Evolutionary conservation across 2,113 vertebrate genomes (phyloP).

Genomic region (Pithys albifrons): DNA sequence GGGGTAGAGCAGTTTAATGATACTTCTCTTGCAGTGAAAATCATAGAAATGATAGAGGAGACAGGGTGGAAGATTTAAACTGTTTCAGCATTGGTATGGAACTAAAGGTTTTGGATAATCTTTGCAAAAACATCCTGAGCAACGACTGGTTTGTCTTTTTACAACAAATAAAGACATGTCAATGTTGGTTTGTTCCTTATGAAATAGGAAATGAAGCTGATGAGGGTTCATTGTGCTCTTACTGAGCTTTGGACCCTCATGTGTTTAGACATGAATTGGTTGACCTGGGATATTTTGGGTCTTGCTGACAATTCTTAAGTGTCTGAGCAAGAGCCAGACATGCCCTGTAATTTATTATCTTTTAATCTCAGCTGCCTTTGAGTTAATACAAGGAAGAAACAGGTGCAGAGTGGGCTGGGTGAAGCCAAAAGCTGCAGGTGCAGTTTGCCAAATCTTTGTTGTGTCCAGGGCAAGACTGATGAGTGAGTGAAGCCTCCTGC

Average conservation of each 20-base stretch:
- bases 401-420: fast-evolving
- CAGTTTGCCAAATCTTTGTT: not conserved
- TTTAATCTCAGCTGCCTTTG: not conserved
- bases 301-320: fast-evolving
- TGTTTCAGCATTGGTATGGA: not conserved
- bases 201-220: not conserved
- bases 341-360: not conserved
- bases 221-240: not conserved
- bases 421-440: not conserved
- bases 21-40: not conserved
- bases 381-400: not conserved
- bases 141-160: not conserved
- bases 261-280: not conserved
- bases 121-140: not conserved
- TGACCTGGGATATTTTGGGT: not conserved
- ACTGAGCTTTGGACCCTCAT: fast-evolving
- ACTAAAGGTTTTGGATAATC: not conserved
- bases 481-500: fast-evolving
- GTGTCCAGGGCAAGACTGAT: fast-evolving
- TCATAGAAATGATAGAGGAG: not conserved
- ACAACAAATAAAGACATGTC: fast-evolving
- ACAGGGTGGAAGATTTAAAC: not conserved
- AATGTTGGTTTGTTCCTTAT: not conserved
- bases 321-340: not conserved
- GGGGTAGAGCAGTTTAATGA: not conserved